These are phyloP conservation scores for Corythornis madagascariensis DNA, from an alignment of 2,113 vertebrate species.

Conservation along the genomic window DNA sequence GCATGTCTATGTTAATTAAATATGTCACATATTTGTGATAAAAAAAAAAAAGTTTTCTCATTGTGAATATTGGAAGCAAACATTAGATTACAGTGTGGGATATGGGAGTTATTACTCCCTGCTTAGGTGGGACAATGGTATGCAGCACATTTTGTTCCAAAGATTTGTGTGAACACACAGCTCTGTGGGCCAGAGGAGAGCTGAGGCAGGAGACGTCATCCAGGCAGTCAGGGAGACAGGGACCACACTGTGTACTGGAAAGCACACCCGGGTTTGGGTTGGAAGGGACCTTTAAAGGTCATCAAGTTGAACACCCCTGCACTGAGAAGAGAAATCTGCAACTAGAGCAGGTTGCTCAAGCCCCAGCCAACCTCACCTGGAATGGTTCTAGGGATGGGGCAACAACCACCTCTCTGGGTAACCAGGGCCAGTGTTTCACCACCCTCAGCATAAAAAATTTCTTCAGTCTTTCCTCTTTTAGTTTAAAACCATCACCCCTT, in stretches of 20 bases:
- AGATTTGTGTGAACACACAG: background rate
- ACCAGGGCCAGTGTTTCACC: background rate
- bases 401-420: background rate
- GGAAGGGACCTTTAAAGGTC: background rate
- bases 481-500: background rate
- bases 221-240: background rate
- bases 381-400: background rate
- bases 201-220: background rate
- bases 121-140: background rate
- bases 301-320: background rate
- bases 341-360: background rate
- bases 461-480: background rate
- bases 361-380: background rate
- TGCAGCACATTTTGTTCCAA: background rate
- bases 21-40: background rate
- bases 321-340: background rate
- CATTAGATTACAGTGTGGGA: background rate
- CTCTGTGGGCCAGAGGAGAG: background rate
- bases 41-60: background rate
- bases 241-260: rapidly evolving
- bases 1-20: background rate
- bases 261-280: background rate
- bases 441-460: background rate
- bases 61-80: background rate
- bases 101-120: background rate